Evolutionary conservation across 2,888 invertebrate species (phyloP).

Genomic region (Oeneis ivallda): DNA sequence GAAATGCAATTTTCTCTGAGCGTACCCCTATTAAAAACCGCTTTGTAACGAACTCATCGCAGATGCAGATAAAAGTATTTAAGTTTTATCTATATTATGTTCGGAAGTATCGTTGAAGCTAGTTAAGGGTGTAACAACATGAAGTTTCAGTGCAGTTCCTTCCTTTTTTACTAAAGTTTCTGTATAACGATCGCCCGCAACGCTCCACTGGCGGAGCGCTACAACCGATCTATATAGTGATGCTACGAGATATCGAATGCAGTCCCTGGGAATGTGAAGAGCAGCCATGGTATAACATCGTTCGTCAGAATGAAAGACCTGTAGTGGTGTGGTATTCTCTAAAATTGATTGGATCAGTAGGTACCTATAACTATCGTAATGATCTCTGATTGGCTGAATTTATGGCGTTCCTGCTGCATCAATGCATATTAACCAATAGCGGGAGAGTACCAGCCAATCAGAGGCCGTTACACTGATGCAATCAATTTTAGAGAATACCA

Average conservation of each 20-base stretch:
- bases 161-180: conserved; percentile 37
- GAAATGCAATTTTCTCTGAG: conserved; percentile 17
- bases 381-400: too few species aligned
- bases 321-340: too few species aligned
- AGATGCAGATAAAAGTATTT: conserved; percentile 24
- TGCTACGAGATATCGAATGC: conserved; percentile 5
- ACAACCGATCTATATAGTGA: conserved; percentile 38
- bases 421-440: too few species aligned
- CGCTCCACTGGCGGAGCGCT: conserved; percentile 44
- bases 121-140: conserved; percentile 32
- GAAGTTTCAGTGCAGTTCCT: conserved; percentile 29
- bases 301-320: background rate
- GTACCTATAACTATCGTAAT: too few species aligned
- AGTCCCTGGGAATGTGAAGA: background rate
- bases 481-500: too few species aligned
- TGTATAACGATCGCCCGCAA: conserved; percentile 45
- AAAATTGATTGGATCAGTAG: too few species aligned
- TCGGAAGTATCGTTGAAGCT: conserved; percentile 28
- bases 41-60: conserved; percentile 21
- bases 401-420: too few species aligned
- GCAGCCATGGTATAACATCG: background rate
- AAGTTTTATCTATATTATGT: conserved; percentile 24
- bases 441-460: too few species aligned
- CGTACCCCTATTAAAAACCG: conserved; percentile 17
- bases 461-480: too few species aligned